Percentiles rank a stretch among this genome's conserved stretches.
Evolutionary conservation across 2,113 vertebrate genomes (phyloP).

Genomic region (Neolamprologus cancellatus): DNA sequence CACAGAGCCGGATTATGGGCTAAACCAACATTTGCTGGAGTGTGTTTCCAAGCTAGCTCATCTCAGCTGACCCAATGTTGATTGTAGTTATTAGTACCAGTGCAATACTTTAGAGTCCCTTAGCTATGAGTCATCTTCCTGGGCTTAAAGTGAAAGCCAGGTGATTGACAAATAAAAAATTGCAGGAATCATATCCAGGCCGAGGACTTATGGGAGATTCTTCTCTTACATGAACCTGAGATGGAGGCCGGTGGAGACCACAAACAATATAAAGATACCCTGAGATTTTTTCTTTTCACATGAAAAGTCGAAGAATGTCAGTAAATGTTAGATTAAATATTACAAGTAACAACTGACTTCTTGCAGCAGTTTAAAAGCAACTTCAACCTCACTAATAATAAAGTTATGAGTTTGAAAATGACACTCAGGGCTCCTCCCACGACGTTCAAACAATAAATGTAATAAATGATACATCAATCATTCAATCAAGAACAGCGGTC

Average conservation of each 20-base stretch:
- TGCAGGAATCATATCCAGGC: neutral
- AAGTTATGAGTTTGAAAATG: neutral
- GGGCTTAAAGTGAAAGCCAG: neutral
- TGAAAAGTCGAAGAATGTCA: neutral
- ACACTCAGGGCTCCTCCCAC: neutral
- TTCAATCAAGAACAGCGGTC: neutral
- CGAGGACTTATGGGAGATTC: neutral
- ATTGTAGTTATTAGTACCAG: constrained; percentile 13
- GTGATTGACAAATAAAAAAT: neutral
- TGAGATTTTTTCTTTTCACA: neutral
- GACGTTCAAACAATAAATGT: neutral
- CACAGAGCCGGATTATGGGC: constrained; percentile 47
- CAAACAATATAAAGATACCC: neutral
- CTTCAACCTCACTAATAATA: neutral
- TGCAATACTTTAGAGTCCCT: neutral
- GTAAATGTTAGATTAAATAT: neutral
- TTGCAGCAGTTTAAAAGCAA: neutral
- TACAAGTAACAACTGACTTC: neutral
- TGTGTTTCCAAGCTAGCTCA: constrained; percentile 29
- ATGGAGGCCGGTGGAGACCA: neutral
- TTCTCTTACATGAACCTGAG: neutral
- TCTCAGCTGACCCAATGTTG: constrained; percentile 12
- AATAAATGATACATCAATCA: neutral
- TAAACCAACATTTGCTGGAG: constrained; percentile 41
- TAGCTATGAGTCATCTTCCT: neutral